Evolutionary conservation across 1,140 invertebrate genomes (phyloP), one percentile per base, ranked within the genome.

Genomic region (Macrosteles quadrilineatus): DNA sequence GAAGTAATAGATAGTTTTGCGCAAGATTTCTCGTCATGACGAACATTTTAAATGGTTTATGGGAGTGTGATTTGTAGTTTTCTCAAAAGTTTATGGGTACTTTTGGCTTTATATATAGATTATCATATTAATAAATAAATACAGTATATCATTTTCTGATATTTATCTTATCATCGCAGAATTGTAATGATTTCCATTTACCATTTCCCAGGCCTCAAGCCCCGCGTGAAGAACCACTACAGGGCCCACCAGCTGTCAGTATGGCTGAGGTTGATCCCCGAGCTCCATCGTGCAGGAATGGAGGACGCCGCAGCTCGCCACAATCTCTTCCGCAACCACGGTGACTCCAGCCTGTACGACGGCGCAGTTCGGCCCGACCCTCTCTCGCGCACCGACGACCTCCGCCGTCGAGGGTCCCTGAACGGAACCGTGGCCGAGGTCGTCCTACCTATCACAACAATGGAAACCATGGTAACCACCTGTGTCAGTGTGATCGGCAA

Each of bases 221-320:
- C 93, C 1, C 87, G 91, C 75, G 88, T 95, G 82, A 94, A 95
- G 78, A 95, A 97, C 80, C 96, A 97, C 80, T 98, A 95, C 81
- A 86, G 95, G 25, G 94, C 94, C 14, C 93, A 96, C 81, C 94
- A 97, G 77, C 83, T 97, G 23, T 96, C 95, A 2, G 94, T 98
- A 55, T 98, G 96, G 96, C 81, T 95, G 14, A 88, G 94, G 43
- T 85, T 98, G 9, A 93, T 98, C 53, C 96, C 96, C 0, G 94
- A 96, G 79, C 85, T 98, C 17, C 95, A 98, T 81, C 83, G 90
- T 47, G 91, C 91, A 0, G 93, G 93, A 17, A 93, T 94, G 90
- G 91, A 94, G 75, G 91, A 93, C 79, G 91, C 92, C 21, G 89
- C 91, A 68, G 88, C 91, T 14, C 85, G 88, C 69, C 92, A 94